These are phyloP conservation scores for Neodiprion virginianus DNA, from an alignment of 1,140 invertebrate species.

Conservation along the genomic window DNA sequence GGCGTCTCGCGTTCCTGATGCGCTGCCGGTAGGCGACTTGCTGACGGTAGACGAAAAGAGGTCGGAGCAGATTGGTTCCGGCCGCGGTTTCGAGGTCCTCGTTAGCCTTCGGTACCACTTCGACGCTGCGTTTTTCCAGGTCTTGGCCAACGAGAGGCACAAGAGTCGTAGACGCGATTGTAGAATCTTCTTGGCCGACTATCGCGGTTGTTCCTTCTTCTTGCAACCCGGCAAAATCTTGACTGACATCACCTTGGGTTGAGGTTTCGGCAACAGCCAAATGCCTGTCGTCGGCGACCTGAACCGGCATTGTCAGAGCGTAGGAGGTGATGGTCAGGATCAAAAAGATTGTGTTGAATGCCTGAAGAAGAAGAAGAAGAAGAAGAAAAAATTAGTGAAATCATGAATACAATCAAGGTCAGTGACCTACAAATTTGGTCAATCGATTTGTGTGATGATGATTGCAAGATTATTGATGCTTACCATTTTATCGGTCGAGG, in stretches of 20 bases:
- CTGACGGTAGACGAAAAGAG: constrained; percentile 57
- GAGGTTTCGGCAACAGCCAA: background rate
- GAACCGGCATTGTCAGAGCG: constrained; percentile 10
- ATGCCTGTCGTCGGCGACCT: background rate
- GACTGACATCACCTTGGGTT: no score
- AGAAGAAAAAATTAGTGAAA: background rate
- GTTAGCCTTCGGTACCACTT: constrained; percentile 12
- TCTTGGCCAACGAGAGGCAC: background rate
- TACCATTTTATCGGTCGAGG: background rate
- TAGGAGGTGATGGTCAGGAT: background rate
- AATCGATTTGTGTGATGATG: no score
- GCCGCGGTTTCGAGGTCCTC: constrained; percentile 54
- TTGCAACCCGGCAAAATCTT: no score
- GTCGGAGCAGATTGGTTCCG: constrained; percentile 54
- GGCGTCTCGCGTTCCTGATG: constrained; percentile 32
- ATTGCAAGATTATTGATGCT: background rate
- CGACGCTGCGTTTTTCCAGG: constrained; percentile 34
- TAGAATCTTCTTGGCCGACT: background rate
- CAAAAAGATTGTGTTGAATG: background rate
- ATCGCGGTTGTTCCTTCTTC: no score
- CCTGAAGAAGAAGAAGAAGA: background rate
- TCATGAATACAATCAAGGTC: background rate
- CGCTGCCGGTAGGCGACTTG: constrained; percentile 55
- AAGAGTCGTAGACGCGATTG: background rate
- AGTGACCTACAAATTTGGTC: no score